A percentile compares a stretch with the other conserved stretches of the same genome.
Conservation (phyloP, 2,888 invertebrate species). For the Diarsia rubi region DNA sequence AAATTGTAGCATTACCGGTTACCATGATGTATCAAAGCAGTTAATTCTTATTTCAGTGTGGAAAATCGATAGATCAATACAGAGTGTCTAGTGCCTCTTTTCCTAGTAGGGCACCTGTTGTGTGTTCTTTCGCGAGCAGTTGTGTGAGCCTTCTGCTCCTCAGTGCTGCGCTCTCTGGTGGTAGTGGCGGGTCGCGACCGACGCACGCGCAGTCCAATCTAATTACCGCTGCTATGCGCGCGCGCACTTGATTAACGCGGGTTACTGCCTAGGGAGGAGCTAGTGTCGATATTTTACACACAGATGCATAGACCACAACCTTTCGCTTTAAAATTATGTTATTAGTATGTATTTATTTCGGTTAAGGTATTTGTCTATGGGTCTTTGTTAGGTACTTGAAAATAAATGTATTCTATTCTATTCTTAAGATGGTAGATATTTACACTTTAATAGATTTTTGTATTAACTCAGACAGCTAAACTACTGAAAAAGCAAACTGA, state of each 20-base stretch:
- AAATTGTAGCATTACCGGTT: too few species aligned
- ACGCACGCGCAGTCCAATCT: constrained; percentile 76
- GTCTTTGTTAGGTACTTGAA: too few species aligned
- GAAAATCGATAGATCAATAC: too few species aligned
- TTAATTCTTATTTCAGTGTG: too few species aligned
- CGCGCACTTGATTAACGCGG: constrained; percentile 65
- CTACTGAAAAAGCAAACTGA: neutral
- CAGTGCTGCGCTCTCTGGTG: neutral
- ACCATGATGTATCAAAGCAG: too few species aligned
- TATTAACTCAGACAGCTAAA: neutral
- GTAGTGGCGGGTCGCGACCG: constrained; percentile 63
- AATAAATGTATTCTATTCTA: too few species aligned
- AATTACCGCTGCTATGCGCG: constrained; percentile 71
- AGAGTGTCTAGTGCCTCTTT: too few species aligned
- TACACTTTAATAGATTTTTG: neutral
- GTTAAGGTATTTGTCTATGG: too few species aligned
- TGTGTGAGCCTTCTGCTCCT: constrained; percentile 16
- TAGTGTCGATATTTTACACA: constrained; percentile 31
- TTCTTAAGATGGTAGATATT: neutral
- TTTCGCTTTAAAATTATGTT: neutral
- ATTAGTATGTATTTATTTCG: too few species aligned
- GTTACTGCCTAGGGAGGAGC: constrained; percentile 47
- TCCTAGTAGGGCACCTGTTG: too few species aligned
- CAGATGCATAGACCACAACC: neutral
- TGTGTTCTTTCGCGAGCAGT: too few species aligned